Evolutionary conservation across 2,888 invertebrate genomes (phyloP), one percentile per base, ranked within the genome.

Genomic region (Caradrina clavipalpis): DNA sequence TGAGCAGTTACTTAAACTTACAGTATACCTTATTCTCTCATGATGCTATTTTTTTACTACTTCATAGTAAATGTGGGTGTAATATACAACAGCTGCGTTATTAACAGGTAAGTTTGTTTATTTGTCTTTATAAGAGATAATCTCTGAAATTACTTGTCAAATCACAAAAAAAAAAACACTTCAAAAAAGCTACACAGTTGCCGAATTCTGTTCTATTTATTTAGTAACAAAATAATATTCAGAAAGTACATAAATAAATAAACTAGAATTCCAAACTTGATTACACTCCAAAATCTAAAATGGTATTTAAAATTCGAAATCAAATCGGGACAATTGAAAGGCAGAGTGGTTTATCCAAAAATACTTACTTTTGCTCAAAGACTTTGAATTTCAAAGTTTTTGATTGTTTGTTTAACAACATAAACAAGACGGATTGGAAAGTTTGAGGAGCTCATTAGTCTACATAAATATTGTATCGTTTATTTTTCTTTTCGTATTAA

Each of bases 361-460:
- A 73, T 76, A 66, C 69, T 73, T 61, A 61, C 56, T 73, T 74
- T 75, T 35, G 61, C 51, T 57, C 61, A 58, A 62, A 79, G 69
- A 55, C 59, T 73, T 74, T 53, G 67, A 54, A 66, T 65, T 69
- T 54, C 49, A 15, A 83, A 81, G 67, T 68, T 68, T 68, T 72
- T 62, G 62, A 72, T 81, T 81, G 81, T 83, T 81, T 83, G 57
- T 53, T 22, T 50, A 79, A 69, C 63, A 66, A 69, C 13, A 10
- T 58, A 74, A 83, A 74, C 60, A 80, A 77, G 67, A 58, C 39
- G 53, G 65, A 66, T 81, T 77, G 65, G 13, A 55, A 83, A 77
- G 68, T 83, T 80, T 64, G 26, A 45, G 61, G 54, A 69, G 68
- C 69, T 73, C 64, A 67, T 82, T 77, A 69, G 68, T 62, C 42